Evolutionary conservation across 1,140 invertebrate species (phyloP), one percentile per base, ranked within the genome.

Genomic region (Drosophila asahinai): DNA sequence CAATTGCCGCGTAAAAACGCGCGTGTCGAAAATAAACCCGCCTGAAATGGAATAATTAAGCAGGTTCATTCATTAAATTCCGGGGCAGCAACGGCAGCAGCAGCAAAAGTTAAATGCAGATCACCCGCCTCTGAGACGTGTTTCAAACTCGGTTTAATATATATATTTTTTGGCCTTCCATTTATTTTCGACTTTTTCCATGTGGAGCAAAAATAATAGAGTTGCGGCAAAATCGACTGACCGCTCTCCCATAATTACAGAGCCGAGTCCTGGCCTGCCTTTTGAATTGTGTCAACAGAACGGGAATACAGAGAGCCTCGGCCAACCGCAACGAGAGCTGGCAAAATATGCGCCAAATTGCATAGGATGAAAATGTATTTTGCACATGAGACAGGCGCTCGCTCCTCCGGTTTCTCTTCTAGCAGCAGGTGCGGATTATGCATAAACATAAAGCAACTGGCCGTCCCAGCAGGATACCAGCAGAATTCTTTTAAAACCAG

Each of bases 1-100:
- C 86, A 89, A 87, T 87, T 87, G 84, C 73, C 81, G 84, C 84
- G 80, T 87, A 84, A 87, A 87, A 87, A 87, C 77, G 81, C 84
- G 84, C 81, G 84, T 87, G 86, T 90, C 87, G 77, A 81, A 89
- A 84, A 87, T 87, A 83, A 87, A 87, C 80, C 80, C 81, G 83
- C 67, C 83, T 70, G 72, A 80, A 87, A 87, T 89, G 84, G 84
- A 87, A 87, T 87, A 87, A 87, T 87, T 87, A 87, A 87, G 70
- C 84, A 87, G 84, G 77, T 48, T 77, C 70, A 87, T 89, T 87
- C 84, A 87, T 87, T 84, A 81, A 89, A 84, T 79, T 89, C 77
- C 55, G 45, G n/a, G 55, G 54, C 33, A n/a, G 25, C 25, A 22
- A n/a, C 30, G 15, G 12, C 38, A 30, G 49, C 48, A 19, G 51